phyloP scores from a whole-genome alignment of 2,113 vertebrate genomes.

The Tragulus kanchil region DNA sequence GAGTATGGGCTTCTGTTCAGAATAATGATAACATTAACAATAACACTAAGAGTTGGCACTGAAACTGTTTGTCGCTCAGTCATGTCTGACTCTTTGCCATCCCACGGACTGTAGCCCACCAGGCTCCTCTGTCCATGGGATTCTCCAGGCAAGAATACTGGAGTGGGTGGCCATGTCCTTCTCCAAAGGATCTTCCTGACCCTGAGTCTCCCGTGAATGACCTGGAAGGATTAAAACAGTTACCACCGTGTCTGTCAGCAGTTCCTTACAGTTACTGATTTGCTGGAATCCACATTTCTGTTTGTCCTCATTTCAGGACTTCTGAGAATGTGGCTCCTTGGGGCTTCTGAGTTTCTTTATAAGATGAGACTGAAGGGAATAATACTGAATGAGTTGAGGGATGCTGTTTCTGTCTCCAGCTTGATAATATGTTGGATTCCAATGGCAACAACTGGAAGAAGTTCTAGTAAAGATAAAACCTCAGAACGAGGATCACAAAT shows the following conservation, averaged over 20 bases:
- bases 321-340: background rate
- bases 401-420: background rate
- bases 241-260: no score
- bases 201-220: no score
- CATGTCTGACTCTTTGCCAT: no score
- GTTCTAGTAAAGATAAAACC: background rate
- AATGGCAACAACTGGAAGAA: background rate
- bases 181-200: no score
- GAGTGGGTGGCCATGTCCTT: no score
- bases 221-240: no score
- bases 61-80: background rate
- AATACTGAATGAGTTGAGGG: background rate
- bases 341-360: background rate
- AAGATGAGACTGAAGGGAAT: background rate
- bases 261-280: no score
- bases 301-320: no score
- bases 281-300: no score
- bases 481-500: background rate
- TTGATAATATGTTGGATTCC: background rate
- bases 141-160: no score
- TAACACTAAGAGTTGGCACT: background rate
- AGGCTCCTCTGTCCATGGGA: no score
- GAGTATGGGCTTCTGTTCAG: background rate
- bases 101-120: no score
- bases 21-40: background rate